Evolutionary conservation across 2,113 vertebrate species (phyloP).

Genomic region (Ammodramus savannarum): DNA sequence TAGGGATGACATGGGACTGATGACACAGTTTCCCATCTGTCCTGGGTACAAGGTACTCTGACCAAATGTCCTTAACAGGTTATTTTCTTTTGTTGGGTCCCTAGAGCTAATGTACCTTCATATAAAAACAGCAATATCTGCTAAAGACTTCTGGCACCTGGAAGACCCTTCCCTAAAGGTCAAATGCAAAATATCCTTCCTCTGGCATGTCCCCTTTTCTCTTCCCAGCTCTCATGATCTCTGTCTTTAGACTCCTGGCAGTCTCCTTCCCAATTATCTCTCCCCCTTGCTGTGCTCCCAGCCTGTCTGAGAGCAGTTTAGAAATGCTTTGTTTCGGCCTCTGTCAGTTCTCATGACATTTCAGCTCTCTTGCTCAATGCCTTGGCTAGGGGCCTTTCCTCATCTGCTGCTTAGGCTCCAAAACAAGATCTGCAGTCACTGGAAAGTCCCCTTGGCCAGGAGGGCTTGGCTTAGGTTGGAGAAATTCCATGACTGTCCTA

Average conservation of each 20-base stretch:
- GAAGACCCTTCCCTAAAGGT: background rate
- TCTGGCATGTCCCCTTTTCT: background rate
- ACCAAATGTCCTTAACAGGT: background rate
- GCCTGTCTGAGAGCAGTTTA: background rate
- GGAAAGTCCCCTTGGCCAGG: conserved; percentile 23
- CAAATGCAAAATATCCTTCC: background rate
- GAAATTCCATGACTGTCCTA: background rate
- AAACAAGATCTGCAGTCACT: background rate
- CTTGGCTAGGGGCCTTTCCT: background rate
- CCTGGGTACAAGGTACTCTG: background rate
- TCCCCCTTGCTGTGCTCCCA: background rate
- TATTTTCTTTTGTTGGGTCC: background rate
- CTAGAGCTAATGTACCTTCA: background rate
- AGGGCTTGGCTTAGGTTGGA: background rate
- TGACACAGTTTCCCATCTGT: background rate
- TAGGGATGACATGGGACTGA: background rate
- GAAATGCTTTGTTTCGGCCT: background rate
- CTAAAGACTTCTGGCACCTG: background rate
- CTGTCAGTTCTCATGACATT: background rate
- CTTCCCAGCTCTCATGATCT: background rate
- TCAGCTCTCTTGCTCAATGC: background rate
- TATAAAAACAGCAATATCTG: background rate
- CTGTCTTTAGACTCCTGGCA: background rate
- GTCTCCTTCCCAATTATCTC: background rate
- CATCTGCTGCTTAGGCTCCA: background rate